Conservation (phyloP, 2,888 invertebrate species). For the Xestia rhomboidea region DNA sequence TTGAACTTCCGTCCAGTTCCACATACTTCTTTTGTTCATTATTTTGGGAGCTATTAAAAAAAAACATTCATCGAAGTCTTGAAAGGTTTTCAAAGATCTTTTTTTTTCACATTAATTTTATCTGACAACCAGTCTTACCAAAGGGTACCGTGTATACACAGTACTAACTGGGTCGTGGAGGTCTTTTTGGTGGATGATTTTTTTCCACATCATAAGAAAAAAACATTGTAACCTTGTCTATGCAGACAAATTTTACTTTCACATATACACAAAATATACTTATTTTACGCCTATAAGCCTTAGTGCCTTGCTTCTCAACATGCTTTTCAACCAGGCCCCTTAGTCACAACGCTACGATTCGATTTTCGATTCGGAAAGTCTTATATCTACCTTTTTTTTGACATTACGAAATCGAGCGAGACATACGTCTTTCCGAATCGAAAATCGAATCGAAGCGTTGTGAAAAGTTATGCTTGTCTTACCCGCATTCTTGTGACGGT, state of each 20-base stretch:
- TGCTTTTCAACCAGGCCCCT: background rate
- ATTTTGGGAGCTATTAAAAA: slow-evolving; percentile 53
- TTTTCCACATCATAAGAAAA: too few species aligned
- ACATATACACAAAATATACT: background rate
- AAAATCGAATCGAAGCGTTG: too few species aligned
- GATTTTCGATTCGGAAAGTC: too few species aligned
- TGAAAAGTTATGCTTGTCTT: too few species aligned
- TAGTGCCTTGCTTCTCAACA: background rate
- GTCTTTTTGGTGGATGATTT: too few species aligned
- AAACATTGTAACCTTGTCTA: background rate
- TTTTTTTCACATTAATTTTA: background rate
- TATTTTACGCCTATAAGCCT: background rate
- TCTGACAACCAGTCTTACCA: background rate
- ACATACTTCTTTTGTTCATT: slow-evolving; percentile 28
- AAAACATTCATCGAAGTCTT: background rate
- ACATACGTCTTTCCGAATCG: too few species aligned
- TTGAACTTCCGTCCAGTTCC: slow-evolving; percentile 49
- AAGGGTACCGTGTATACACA: background rate
- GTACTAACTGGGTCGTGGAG: background rate
- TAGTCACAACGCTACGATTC: too few species aligned
- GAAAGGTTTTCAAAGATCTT: background rate
- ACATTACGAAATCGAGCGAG: too few species aligned
- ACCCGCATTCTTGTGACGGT: background rate
- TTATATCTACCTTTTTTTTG: too few species aligned
- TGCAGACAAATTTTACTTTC: background rate